Base-by-base conservation (phyloP, 2,888 invertebrate genomes). In the Nomada lathburiana region DNA sequence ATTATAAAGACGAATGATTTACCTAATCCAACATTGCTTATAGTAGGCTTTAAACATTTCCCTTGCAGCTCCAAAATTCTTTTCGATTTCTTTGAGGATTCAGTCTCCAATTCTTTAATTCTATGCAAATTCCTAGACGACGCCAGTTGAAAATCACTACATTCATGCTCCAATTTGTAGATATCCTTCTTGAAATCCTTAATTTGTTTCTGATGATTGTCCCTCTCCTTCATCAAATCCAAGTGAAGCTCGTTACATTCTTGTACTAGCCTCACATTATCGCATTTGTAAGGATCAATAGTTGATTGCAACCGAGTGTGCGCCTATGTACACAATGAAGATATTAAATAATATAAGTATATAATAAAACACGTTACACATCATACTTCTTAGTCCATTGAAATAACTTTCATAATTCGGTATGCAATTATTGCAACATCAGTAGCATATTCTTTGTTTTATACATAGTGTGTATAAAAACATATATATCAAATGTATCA, bases 251-350 rank as follows among this genome's bases (percentile, higher is more conserved):
- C 95, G 94, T 97, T 97, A 91, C 96, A 97, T 94, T 97, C 97
- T 92, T 96, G 95, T 76, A 97, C 95, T 65, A 97, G 94, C 92
- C 96, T 96, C 44, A 96, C 96, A 94, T 97, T 97, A 91, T 97
- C 97, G 93, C 96, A 96, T 94, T 97, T 97, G 90, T 97, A 97
- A 0, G 97, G 97, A 93, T 97, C 97, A 55, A 96, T 95, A 87
- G 96, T 96, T 75, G 96, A 94, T 93, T 96, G 95, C 89, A 97
- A 94, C 82, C 96, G 95, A 90, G 96, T 95, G 85, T 96, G 95
- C 93, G 97, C 97, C 96, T 96, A 92, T 10, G 50, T n/a, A 29
- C n/a, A 36, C 13, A 55, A 10, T 13, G 2, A n/a, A 60, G 18
- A 36, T 23, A 72, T 59, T 53, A 47, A 44, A 64, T 74, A n/a